Conservation (phyloP, 2,797 vertebrate species). For the Gobio occitaniae region DNA sequence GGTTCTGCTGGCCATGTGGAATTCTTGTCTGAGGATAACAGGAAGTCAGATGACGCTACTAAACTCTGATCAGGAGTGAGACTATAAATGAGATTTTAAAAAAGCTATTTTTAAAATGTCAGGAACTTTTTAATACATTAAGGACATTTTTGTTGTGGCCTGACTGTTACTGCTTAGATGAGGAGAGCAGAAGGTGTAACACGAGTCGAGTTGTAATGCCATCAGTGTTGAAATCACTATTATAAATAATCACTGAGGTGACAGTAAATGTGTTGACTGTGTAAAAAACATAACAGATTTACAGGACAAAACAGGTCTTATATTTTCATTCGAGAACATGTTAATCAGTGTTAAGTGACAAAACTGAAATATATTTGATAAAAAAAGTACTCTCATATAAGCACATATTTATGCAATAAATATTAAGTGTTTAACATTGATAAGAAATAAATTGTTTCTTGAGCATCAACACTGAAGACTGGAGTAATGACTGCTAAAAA, state of each 20-base stretch:
- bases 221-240: background rate
- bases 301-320: background rate
- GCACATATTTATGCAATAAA: background rate
- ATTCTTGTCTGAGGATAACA: background rate
- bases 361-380: background rate
- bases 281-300: background rate
- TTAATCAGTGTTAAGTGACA: background rate
- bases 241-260: slow-evolving; percentile 3
- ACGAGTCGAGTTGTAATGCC: background rate
- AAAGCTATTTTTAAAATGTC: slow-evolving; percentile 19
- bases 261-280: background rate
- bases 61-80: slow-evolving; percentile 6
- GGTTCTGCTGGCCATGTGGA: background rate
- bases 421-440: background rate
- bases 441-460: background rate
- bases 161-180: background rate
- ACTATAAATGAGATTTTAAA: background rate
- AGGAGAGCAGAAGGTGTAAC: background rate
- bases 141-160: background rate
- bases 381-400: background rate
- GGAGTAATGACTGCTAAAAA: background rate
- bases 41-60: background rate
- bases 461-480: background rate
- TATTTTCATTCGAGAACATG: background rate
- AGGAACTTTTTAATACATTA: background rate